These are phyloP conservation scores for Papilio aristodemus DNA, from an alignment of 1,140 invertebrate genomes.

Conservation along the genomic window DNA sequence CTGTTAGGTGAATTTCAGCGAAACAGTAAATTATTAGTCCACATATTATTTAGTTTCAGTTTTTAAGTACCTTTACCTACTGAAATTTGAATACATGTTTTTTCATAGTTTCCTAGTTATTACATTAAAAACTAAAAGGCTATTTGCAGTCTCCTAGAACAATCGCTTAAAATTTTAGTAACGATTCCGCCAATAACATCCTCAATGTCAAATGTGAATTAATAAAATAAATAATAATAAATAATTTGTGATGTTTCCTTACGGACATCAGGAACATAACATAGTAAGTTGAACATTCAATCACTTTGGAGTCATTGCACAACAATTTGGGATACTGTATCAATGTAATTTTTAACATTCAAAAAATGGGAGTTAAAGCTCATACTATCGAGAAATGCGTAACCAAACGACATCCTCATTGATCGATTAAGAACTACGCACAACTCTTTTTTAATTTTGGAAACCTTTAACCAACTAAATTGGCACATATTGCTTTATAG, in stretches of 20 bases:
- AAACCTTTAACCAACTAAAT: slow-evolving; percentile 27
- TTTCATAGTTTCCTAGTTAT: slow-evolving; percentile 28
- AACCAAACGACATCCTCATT: slow-evolving; percentile 1
- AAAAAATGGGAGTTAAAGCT: slow-evolving; percentile 28
- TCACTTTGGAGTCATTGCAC: slow-evolving; percentile 29
- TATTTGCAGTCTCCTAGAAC: slow-evolving; percentile 28
- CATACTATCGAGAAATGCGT: slow-evolving; percentile 7
- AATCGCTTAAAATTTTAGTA: slow-evolving; percentile 4
- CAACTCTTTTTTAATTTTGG: slow-evolving; percentile 25
- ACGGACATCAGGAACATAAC: slow-evolving; percentile 32
- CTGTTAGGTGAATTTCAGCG: too few species aligned
- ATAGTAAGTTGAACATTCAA: slow-evolving; percentile 11
- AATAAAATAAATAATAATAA: slow-evolving; percentile 30
- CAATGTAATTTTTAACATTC: background rate
- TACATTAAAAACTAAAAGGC: slow-evolving; percentile 26
- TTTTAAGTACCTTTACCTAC: slow-evolving; percentile 33
- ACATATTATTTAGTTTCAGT: background rate
- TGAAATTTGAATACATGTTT: slow-evolving; percentile 26
- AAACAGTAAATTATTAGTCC: too few species aligned
- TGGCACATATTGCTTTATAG: slow-evolving; percentile 33
- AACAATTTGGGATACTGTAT: slow-evolving; percentile 21
- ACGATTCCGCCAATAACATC: slow-evolving; percentile 8
- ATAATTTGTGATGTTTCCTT: slow-evolving; percentile 26
- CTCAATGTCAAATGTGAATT: slow-evolving; percentile 17
- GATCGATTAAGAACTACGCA: slow-evolving; percentile 28